phyloP scores from a whole-genome alignment of 2,113 vertebrate genomes.

The Colossoma macropomum region DNA sequence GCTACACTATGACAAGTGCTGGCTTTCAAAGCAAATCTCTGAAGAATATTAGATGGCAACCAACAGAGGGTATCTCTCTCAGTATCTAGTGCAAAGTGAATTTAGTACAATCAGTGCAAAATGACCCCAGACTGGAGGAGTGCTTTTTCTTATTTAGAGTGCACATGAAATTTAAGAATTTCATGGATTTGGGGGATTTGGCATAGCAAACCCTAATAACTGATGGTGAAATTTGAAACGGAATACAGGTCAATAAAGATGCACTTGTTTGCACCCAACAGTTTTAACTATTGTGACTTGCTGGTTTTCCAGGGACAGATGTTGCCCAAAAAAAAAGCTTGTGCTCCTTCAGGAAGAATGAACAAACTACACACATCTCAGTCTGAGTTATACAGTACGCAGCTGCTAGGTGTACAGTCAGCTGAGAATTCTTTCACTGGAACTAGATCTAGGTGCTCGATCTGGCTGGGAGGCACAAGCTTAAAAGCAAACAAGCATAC shows the following conservation, averaged over 20 bases:
- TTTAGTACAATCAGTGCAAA: conserved; percentile 14
- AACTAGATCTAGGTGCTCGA: not conserved
- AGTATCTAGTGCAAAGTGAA: conserved; percentile 16
- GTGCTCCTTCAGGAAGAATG: not conserved
- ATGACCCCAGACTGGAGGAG: not conserved
- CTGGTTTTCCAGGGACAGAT: not conserved
- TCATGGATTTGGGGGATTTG: not conserved
- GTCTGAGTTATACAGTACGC: not conserved
- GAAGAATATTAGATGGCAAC: conserved; percentile 73
- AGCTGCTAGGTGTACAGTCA: not conserved
- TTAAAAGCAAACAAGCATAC: conserved; percentile 37
- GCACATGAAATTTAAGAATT: conserved; percentile 3
- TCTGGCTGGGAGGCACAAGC: conserved; percentile 2
- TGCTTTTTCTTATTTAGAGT: not conserved
- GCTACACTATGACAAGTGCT: conserved; percentile 70
- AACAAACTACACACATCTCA: not conserved
- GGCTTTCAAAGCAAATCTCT: conserved; percentile 68
- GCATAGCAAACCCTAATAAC: not conserved
- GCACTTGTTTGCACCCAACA: not conserved
- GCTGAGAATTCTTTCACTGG: not conserved
- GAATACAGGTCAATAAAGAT: not conserved
- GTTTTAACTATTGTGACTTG: not conserved
- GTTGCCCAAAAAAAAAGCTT: not conserved
- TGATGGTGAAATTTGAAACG: not conserved
- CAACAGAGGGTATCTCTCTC: conserved; percentile 20